Evolutionary conservation across 2,888 invertebrate genomes (phyloP), one percentile per base, ranked within the genome.

Genomic region (Athalia cordata): DNA sequence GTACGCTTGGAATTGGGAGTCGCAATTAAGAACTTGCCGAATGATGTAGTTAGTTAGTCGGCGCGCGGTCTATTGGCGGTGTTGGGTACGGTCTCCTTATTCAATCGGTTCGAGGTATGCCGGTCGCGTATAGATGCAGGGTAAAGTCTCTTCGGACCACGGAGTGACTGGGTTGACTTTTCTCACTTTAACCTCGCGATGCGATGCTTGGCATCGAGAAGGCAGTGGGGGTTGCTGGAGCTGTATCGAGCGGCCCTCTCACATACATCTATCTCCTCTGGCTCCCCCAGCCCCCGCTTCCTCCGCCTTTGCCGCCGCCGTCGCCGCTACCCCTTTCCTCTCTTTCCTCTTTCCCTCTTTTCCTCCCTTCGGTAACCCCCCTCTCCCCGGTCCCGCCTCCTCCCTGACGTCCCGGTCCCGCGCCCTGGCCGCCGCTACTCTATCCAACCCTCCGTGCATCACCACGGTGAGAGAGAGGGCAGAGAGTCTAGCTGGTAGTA

Each of bases 171-270:
- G 87, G 87, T 89, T 89, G 89, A 89, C 89, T 90, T 89, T 90
- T 89, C 89, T 89, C 89, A 88, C 89, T 89, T 88, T 89, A 89
- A 89, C 88, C 88, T 88, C 87, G 86, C 89, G 89, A 89, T 88
- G 87, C 88, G 88, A 88, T 89, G 89, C 89, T 88, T 89, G 88
- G 88, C 86, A 87, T 88, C 85, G 85, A 77, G 77, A 82, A 84
- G 86, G 80, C 81, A 72, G 81, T 80, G 78, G 78, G 76, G 78
- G 78, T 67, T 87, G 90, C 90, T 89, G 90, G 90, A 86, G 90
- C 90, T 90, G 90, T 90, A 90, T 90, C 90, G 89, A 89, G 90
- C 90, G 90, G 89, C 88, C 89, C 89, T 89, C 89, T 89, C 89
- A 89, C 88, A 89, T 89, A 89, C 90, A 89, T 89, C 89, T 90